These are phyloP conservation scores for Matsumyia berberina DNA, from an alignment of 2,888 invertebrate genomes.

Conservation along the genomic window DNA sequence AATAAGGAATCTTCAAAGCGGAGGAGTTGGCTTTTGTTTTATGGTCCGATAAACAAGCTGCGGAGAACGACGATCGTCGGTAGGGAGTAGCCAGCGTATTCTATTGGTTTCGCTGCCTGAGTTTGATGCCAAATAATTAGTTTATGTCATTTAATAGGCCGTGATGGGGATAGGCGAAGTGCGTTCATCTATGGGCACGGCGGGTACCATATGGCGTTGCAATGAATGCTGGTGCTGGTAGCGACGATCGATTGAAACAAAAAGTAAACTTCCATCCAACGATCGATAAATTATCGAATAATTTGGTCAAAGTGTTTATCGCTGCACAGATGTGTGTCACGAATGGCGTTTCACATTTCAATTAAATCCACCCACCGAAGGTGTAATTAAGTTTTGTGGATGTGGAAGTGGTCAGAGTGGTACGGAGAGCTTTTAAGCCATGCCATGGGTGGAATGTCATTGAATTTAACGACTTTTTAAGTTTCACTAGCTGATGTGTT, in stretches of 20 bases:
- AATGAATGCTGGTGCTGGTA: constrained; percentile 11
- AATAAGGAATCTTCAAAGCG: constrained; percentile 67
- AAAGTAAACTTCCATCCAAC: not conserved
- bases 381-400: constrained; percentile 23
- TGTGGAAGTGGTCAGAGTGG: not conserved
- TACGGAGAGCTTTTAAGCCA: not conserved
- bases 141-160: constrained; percentile 72
- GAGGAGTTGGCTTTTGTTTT: constrained; percentile 65
- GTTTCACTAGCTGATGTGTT: too few relatives aligned
- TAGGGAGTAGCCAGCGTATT: constrained; percentile 29
- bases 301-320: constrained; percentile 45
- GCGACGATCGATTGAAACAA: constrained; percentile 24
- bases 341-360: constrained; percentile 41
- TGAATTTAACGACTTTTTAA: not conserved
- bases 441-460: not conserved
- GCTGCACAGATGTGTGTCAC: constrained; percentile 51
- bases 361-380: constrained; percentile 47
- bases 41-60: constrained; percentile 67
- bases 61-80: constrained; percentile 42
- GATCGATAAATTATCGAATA: constrained; percentile 58
- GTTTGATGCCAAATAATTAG: constrained; percentile 70
- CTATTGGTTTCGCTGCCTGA: constrained; percentile 72
- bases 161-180: constrained; percentile 68
- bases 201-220: constrained; percentile 62
- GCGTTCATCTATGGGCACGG: constrained; percentile 58